These are phyloP conservation scores for Rhagium mordax DNA, from an alignment of 2,888 invertebrate species.

Conservation along the genomic window DNA sequence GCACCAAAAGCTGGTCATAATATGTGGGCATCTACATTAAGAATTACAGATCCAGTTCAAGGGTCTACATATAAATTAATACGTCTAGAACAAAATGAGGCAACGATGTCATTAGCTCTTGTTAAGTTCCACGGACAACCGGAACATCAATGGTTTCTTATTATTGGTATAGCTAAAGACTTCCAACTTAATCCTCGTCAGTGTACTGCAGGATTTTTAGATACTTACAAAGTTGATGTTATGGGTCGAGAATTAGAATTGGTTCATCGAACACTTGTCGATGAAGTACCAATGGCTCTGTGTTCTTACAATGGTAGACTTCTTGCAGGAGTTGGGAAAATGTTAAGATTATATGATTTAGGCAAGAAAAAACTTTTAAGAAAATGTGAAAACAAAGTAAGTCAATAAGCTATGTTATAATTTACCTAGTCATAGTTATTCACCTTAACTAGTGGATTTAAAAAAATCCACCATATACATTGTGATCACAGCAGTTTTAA, in stretches of 20 bases:
- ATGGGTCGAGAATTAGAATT: slow-evolving; percentile 91
- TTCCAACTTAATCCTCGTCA: slow-evolving; percentile 90
- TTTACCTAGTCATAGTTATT: no score
- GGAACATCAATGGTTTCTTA: slow-evolving; percentile 71
- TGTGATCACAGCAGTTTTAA: no score
- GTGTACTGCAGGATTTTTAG: slow-evolving; percentile 86
- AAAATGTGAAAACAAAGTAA: slow-evolving; percentile 96
- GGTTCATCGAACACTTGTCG: slow-evolving; percentile 93
- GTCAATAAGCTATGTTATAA: slow-evolving; percentile 26
- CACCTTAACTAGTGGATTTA: no score
- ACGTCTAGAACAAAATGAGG: slow-evolving; percentile 95
- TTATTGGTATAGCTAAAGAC: slow-evolving; percentile 82
- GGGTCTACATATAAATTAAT: slow-evolving; percentile 79
- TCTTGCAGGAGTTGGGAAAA: slow-evolving; percentile 92
- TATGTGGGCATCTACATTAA: slow-evolving; percentile 95
- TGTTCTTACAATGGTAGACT: slow-evolving; percentile 94
- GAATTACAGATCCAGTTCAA: slow-evolving; percentile 88
- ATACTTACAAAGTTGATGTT: slow-evolving; percentile 84
- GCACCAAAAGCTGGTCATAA: slow-evolving; percentile 96
- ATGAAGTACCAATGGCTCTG: slow-evolving; percentile 86
- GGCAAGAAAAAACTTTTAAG: slow-evolving; percentile 96
- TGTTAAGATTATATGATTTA: slow-evolving; percentile 94
- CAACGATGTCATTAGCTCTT: slow-evolving; percentile 90
- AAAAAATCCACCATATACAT: no score
- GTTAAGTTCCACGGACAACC: slow-evolving; percentile 68